These are phyloP conservation scores for Rhea americana DNA, from an alignment of 2,113 vertebrate species.

Conservation along the genomic window DNA sequence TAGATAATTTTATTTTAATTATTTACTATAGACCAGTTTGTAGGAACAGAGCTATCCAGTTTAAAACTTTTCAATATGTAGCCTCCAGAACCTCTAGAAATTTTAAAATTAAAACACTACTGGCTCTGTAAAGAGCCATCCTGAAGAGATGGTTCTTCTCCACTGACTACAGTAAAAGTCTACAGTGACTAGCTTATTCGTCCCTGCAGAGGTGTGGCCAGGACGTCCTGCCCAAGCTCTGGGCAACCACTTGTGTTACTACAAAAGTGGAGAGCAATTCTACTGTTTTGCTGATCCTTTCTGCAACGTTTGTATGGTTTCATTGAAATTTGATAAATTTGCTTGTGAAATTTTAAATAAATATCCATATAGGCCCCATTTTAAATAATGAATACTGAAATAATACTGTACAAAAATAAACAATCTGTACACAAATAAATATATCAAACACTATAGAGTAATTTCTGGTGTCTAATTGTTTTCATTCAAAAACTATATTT, in stretches of 20 bases:
- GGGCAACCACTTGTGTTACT: fast-evolving
- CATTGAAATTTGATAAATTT: neutral
- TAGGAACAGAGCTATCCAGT: neutral
- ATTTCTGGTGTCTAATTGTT: neutral
- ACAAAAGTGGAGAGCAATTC: neutral
- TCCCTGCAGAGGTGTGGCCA: no score
- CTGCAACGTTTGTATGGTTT: neutral
- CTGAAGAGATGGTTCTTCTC: neutral
- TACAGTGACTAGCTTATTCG: neutral
- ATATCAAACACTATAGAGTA: neutral
- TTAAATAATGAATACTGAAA: neutral
- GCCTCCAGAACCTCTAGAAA: neutral
- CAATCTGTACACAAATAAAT: neutral
- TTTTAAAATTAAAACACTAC: neutral
- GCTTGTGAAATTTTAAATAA: neutral
- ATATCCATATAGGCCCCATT: neutral
- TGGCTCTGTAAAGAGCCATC: neutral
- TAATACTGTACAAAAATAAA: neutral
- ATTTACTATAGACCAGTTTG: neutral
- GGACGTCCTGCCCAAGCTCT: neutral
- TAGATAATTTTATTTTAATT: neutral
- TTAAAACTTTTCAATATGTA: neutral
- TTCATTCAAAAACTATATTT: neutral
- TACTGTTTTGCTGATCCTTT: neutral
- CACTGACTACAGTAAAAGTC: neutral